Conservation (phyloP, 2,797 vertebrate genomes). For the Schizothorax lantsangensis region DNA sequence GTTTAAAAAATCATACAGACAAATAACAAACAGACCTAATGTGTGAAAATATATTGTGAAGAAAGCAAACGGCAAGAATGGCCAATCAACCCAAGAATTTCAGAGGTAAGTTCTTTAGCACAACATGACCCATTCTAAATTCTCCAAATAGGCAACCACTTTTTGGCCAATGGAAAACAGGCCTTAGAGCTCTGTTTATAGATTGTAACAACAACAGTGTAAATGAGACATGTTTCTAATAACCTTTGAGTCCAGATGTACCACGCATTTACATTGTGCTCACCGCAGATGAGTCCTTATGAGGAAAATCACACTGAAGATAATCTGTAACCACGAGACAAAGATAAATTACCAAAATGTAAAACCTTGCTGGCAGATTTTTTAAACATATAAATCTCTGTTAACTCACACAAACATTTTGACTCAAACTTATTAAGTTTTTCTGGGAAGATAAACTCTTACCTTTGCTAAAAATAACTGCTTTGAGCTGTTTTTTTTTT, state of each 20-base stretch:
- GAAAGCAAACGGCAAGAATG: neutral
- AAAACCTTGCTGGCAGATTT: neutral
- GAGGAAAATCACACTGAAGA: neutral
- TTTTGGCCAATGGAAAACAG: constrained; percentile 2
- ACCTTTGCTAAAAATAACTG: neutral
- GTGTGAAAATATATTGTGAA: neutral
- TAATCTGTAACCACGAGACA: neutral
- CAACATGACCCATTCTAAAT: neutral
- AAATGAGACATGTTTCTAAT: neutral
- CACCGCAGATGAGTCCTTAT: neutral
- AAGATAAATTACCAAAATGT: neutral
- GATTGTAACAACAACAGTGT: constrained; percentile 6
- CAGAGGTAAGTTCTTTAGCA: neutral
- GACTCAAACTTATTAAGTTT: neutral
- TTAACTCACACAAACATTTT: neutral
- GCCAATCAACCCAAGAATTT: neutral
- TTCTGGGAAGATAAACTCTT: neutral
- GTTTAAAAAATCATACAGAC: too few relatives aligned
- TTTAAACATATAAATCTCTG: neutral
- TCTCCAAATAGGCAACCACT: neutral
- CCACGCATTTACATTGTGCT: neutral
- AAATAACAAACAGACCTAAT: neutral
- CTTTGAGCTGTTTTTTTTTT: neutral
- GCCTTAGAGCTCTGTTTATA: neutral
- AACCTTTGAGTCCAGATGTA: neutral